Conservation (phyloP, 1,140 invertebrate genomes). For the Solen grandis region DNA sequence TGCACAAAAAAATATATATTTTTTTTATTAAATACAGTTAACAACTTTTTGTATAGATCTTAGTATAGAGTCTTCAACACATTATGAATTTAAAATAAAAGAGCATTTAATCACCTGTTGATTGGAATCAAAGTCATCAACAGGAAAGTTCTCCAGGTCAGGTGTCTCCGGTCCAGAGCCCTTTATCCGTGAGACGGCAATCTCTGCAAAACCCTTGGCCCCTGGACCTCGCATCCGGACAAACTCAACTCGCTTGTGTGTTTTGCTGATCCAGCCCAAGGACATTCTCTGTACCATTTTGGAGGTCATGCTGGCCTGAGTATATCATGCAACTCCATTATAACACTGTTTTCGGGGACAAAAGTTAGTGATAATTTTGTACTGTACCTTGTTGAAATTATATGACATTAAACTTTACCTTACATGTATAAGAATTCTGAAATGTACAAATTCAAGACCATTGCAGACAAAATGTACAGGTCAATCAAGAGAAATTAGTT, state of each 20-base stretch:
- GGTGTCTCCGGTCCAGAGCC: conserved; percentile 94
- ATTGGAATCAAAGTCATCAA: conserved; percentile 76
- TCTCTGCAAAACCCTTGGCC: conserved; percentile 98
- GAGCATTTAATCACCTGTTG: conserved; percentile 59
- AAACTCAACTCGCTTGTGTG: conserved; percentile 93
- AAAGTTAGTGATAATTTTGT: too few species aligned
- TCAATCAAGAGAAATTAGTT: too few species aligned
- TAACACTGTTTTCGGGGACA: too few species aligned
- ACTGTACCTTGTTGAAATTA: too few species aligned
- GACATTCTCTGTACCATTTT: conserved; percentile 98
- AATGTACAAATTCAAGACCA: too few species aligned
- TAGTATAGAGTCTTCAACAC: neutral
- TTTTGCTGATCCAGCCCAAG: conserved; percentile 90
- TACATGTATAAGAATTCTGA: too few species aligned
- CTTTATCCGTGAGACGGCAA: conserved; percentile 95
- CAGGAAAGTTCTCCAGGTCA: conserved; percentile 83
- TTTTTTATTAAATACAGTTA: neutral
- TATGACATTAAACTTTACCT: too few species aligned
- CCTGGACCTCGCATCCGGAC: conserved; percentile 98
- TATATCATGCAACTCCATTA: conserved; percentile 20
- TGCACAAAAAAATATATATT: conserved; percentile 60
- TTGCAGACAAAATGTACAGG: too few species aligned
- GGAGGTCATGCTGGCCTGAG: conserved; percentile 94
- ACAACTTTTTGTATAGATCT: neutral
- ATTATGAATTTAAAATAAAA: neutral